phyloP scores from a whole-genome alignment of 2,113 vertebrate species.

The Colinus virginianus region DNA sequence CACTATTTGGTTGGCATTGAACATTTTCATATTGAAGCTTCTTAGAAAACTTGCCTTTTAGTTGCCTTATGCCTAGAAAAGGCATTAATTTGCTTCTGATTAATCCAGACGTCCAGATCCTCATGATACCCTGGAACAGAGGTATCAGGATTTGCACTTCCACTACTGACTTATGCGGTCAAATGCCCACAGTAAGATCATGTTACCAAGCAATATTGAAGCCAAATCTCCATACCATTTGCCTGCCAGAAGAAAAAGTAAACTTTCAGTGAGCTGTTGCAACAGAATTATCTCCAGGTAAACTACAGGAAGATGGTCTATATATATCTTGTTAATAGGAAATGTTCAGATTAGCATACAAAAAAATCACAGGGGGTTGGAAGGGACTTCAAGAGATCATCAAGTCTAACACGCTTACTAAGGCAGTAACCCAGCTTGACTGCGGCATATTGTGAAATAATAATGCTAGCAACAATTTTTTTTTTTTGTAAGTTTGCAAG shows the following conservation, averaged over 20 bases:
- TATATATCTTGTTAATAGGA: not conserved
- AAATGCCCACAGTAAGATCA: not conserved
- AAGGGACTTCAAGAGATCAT: not conserved
- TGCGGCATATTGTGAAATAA: not conserved
- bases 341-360: not conserved
- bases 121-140: constrained; percentile 16
- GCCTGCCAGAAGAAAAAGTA: not conserved
- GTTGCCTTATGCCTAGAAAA: constrained; percentile 18
- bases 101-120: constrained; percentile 55
- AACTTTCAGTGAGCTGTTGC: not conserved
- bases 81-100: constrained; percentile 42
- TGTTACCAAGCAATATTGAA: not conserved
- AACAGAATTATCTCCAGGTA: not conserved
- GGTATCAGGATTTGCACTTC: not conserved
- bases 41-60: constrained; percentile 8
- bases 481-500: not conserved
- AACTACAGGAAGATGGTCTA: not conserved
- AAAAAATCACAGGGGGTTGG: not conserved
- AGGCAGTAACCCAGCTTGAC: not conserved
- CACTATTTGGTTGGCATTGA: not conserved
- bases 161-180: not conserved
- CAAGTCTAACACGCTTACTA: not conserved
- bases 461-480: not conserved
- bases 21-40: not conserved
- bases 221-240: not conserved